phyloP scores from a whole-genome alignment of 1,140 invertebrate species.

The Hycleus cichorii region DNA sequence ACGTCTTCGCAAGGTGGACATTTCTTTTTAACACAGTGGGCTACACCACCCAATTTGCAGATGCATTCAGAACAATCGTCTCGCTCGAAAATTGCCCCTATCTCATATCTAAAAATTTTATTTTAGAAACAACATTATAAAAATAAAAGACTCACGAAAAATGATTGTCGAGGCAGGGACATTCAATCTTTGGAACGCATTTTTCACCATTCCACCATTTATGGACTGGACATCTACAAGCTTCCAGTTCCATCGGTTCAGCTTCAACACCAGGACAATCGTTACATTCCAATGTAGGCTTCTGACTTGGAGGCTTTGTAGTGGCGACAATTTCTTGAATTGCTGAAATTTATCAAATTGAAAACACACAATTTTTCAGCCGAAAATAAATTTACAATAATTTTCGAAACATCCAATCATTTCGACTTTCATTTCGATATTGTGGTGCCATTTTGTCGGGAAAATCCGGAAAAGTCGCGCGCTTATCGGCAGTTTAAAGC shows the following conservation, averaged over 20 bases:
- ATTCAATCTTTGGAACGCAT: conserved; percentile 61
- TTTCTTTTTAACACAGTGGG: conserved; percentile 57
- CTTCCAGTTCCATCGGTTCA: conserved; percentile 32
- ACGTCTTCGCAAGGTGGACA: conserved; percentile 40
- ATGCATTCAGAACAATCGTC: conserved; percentile 67
- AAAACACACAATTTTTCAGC: too few relatives aligned
- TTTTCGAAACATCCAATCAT: conserved; percentile 64
- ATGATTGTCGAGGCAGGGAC: conserved; percentile 66
- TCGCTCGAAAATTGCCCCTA: conserved; percentile 59
- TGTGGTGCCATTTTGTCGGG: conserved; percentile 59
- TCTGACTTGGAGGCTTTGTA: not conserved
- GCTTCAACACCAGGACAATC: conserved; percentile 38
- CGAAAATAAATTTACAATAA: conserved; percentile 43
- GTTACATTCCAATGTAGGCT: conserved; percentile 22
- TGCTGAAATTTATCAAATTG: not conserved
- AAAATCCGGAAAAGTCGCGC: conserved; percentile 57
- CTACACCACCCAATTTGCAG: conserved; percentile 63
- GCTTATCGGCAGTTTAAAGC: conserved; percentile 56
- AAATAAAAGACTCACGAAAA: too few relatives aligned
- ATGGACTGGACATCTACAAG: conserved; percentile 44
- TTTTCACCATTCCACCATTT: conserved; percentile 62
- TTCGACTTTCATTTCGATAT: conserved; percentile 62
- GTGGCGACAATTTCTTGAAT: not conserved
- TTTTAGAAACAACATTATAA: too few relatives aligned
- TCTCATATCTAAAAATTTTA: conserved; percentile 50